phyloP scores from a whole-genome alignment of 2,797 vertebrate species.

The Anabacerthia variegaticeps region DNA sequence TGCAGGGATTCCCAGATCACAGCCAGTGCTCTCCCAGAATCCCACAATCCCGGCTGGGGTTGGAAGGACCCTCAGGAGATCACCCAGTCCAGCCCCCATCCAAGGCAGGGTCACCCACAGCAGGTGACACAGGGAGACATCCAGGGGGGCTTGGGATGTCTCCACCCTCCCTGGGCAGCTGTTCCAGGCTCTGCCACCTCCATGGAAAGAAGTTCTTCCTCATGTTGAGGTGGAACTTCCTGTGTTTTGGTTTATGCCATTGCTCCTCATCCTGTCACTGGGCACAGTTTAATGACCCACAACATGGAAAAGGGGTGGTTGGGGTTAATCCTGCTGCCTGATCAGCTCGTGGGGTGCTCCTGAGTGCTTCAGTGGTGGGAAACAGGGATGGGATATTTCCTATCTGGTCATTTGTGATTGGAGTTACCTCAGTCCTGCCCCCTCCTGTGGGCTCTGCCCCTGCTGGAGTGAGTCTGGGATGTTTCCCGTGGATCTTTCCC shows the following conservation, averaged over 20 bases:
- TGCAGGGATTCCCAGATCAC: not conserved
- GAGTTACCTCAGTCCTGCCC: not conserved
- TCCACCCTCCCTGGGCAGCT: not conserved
- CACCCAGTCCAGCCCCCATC: not conserved
- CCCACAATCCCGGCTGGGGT: not conserved
- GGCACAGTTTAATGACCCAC: not conserved
- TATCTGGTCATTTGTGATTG: not conserved
- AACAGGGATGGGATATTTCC: not conserved
- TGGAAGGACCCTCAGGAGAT: not conserved
- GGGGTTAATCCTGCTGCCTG: not conserved
- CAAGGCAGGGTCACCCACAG: not conserved
- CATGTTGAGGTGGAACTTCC: not conserved
- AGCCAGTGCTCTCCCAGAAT: not conserved
- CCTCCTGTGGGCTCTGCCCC: rapidly evolving
- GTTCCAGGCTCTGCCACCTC: not conserved
- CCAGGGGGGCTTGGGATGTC: not conserved
- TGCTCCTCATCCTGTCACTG: not conserved
- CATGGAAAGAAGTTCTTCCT: not conserved
- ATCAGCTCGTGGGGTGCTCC: not conserved
- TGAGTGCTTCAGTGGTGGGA: not conserved
- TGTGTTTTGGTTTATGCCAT: not conserved
- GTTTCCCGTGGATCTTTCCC: not conserved
- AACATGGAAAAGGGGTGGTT: not conserved
- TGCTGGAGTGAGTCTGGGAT: rapidly evolving
- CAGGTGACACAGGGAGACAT: not conserved